Base-by-base conservation (phyloP, 2,797 vertebrate species). In the Adelosebastes latens region DNA sequence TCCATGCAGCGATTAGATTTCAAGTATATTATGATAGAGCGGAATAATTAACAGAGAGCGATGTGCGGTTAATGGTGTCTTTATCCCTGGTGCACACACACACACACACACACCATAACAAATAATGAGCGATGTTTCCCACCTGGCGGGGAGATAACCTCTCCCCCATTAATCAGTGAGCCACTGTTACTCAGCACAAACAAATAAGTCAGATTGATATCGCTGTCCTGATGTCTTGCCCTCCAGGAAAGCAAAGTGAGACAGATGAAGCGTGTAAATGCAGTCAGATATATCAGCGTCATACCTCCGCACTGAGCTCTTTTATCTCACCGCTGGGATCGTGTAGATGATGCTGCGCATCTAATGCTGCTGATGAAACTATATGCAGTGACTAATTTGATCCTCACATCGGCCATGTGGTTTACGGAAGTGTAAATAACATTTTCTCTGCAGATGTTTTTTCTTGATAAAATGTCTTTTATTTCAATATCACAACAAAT, bases 401-500 rank as follows among this genome's bases (percentile, higher is more conserved):
- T 16, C 14, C 29, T 31, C 34, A 16, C 3, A 20, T 31, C 34
- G 6, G 14, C 27, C 27, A 4, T 3, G 16, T 59, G 56, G 25
- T 77, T 52, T 1, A 72, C 27, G 9, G 2, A 42, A 34, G 34
- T 46, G 29, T 1, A 64, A 68, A 68, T 25, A 13, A 52, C 22
- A 52, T 29, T 53, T 52, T 36, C 63, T 31, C 32, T 6, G 58
- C 4, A 20, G 31, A 64, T 6, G 1, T 32, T 58, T 58, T 36
- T 8, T 1, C 14, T 72, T 18, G 27, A 77, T 68, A 22, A 82
- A 55, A 80, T 12, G 11, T 49, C 8, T 39, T 85, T 89, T 65
- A 81, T 89, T 89, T 77, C 22, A 59, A 82, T 22, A 87, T 32
- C 29, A 88, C 31, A 82, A 78, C 42, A 89, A 80, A 90, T 71